These are phyloP conservation scores for Lepus townsendii DNA, from an alignment of 2,797 vertebrate species.

Conservation along the genomic window DNA sequence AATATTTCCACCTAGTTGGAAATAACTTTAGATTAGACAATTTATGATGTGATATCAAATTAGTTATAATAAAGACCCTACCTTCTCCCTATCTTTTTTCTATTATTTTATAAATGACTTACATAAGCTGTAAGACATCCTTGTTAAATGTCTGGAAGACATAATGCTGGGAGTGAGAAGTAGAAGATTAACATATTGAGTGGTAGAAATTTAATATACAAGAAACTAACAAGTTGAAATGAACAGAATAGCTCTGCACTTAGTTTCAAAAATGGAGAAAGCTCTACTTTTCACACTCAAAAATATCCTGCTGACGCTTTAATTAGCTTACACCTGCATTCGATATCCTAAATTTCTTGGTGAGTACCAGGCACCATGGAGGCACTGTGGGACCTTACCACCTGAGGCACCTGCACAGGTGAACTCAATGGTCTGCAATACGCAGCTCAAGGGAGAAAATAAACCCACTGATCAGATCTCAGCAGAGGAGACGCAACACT, in stretches of 20 bases:
- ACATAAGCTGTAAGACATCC: background rate
- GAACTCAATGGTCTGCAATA: background rate
- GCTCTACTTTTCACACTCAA: constrained; percentile 47
- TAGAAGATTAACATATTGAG: constrained; percentile 8
- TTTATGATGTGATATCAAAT: background rate
- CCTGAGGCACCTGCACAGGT: background rate
- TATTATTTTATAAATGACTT: constrained; percentile 14
- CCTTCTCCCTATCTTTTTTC: background rate
- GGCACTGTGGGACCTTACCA: background rate
- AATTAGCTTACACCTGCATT: background rate
- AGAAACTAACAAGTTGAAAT: constrained; percentile 38
- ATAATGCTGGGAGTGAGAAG: background rate
- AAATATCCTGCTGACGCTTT: constrained; percentile 21
- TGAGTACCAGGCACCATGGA: background rate
- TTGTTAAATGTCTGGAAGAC: constrained; percentile 6
- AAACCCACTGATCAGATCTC: background rate
- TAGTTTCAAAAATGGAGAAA: constrained; percentile 40
- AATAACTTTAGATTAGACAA: constrained; percentile 29
- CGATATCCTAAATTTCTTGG: background rate
- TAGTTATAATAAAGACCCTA: background rate
- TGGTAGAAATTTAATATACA: background rate
- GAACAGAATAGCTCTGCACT: constrained; percentile 30
- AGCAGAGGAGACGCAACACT: background rate
- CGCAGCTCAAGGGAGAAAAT: background rate
- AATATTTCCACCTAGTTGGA: background rate